Conservation (phyloP, 2,113 vertebrate species). For the Ranitomeya variabilis region DNA sequence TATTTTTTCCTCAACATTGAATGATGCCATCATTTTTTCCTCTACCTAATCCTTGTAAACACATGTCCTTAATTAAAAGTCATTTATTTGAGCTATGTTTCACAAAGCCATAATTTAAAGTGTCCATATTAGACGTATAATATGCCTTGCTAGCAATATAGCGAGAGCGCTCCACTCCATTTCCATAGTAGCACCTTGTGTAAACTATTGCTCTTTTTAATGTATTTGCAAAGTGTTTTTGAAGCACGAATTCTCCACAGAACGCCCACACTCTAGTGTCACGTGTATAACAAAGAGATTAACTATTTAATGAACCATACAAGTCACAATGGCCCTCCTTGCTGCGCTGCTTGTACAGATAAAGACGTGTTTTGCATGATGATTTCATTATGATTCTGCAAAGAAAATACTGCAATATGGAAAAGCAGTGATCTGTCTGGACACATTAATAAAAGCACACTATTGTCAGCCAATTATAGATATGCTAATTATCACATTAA, state of each 20-base stretch:
- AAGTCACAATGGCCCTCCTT: conserved; percentile 65
- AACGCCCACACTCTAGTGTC: conserved; percentile 61
- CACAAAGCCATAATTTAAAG: no score
- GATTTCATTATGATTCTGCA: conserved; percentile 73
- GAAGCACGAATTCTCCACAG: conserved; percentile 60
- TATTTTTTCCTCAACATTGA: no score
- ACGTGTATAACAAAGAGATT: conserved; percentile 66
- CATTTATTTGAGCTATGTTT: no score
- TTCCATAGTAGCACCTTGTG: background rate
- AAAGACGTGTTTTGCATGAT: conserved; percentile 67
- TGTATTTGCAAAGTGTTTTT: background rate
- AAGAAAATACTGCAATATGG: conserved; percentile 62
- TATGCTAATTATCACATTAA: background rate
- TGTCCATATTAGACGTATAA: no score
- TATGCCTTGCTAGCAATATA: background rate
- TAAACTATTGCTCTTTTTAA: background rate
- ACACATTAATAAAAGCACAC: conserved; percentile 38
- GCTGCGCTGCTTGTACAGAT: conserved; percentile 65
- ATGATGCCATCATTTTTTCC: no score
- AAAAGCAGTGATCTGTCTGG: conserved; percentile 3
- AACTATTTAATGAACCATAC: conserved; percentile 76
- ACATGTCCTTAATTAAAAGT: no score
- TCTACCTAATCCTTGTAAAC: no score
- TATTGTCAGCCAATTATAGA: background rate
- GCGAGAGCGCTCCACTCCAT: background rate